These are phyloP conservation scores for Allolobophora icterica DNA, from an alignment of 2,888 invertebrate species.

Conservation along the genomic window DNA sequence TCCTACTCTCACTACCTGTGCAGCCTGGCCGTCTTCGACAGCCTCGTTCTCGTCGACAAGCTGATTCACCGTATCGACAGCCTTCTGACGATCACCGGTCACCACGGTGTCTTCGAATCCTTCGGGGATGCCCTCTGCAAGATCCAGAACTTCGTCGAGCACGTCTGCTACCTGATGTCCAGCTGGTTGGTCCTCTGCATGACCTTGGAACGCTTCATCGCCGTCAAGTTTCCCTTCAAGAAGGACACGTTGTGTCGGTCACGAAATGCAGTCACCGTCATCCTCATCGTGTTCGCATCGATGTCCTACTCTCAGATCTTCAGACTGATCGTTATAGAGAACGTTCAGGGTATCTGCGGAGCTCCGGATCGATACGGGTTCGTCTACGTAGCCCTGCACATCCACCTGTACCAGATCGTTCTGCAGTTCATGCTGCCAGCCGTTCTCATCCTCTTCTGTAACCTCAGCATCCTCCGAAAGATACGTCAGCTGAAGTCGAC, in stretches of 20 bases:
- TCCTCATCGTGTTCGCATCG: slow-evolving; percentile 52
- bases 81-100: slow-evolving; percentile 30
- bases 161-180: slow-evolving; percentile 58
- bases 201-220: slow-evolving; percentile 58
- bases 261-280: slow-evolving; percentile 54
- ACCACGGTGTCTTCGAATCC: slow-evolving; percentile 46
- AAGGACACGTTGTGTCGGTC: slow-evolving; percentile 55
- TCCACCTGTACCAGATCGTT: slow-evolving; percentile 57
- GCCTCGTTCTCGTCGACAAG: slow-evolving; percentile 53
- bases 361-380: slow-evolving; percentile 41
- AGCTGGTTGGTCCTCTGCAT: slow-evolving; percentile 61
- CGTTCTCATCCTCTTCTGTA: slow-evolving; percentile 55
- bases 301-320: slow-evolving; percentile 58
- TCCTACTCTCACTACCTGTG: slow-evolving; percentile 62
- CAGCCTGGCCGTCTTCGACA: slow-evolving; percentile 58
- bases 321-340: slow-evolving; percentile 52
- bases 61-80: slow-evolving; percentile 42
- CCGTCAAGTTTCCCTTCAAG: slow-evolving; percentile 59
- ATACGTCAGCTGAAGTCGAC: slow-evolving; percentile 49
- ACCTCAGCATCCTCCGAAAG: slow-evolving; percentile 55
- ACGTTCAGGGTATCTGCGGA: slow-evolving; percentile 41
- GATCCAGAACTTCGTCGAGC: slow-evolving; percentile 54
- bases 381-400: slow-evolving; percentile 54
- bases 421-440: slow-evolving; percentile 56
- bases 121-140: slow-evolving; percentile 57